Conservation (phyloP, 2,797 vertebrate species). For the Chloroceryle amazona region DNA sequence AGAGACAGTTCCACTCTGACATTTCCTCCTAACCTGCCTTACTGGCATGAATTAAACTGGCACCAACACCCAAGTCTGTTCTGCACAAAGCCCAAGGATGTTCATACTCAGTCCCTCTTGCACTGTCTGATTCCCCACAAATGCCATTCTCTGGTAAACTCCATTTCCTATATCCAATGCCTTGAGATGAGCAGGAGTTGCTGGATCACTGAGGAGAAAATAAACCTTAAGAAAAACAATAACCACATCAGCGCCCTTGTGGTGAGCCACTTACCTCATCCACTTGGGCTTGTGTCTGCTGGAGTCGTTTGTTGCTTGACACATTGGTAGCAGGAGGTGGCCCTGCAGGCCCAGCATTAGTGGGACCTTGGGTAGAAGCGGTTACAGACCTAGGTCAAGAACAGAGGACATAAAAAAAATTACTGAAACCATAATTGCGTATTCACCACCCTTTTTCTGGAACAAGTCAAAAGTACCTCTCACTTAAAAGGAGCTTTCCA, state of each 20-base stretch:
- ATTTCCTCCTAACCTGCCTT: background rate
- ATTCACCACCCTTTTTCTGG: background rate
- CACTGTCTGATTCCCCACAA: background rate
- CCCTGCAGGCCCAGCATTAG: conserved; percentile 31
- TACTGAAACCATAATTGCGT: background rate
- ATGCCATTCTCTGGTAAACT: background rate
- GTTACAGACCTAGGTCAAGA: conserved; percentile 86
- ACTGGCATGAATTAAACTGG: background rate
- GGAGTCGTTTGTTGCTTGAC: conserved; percentile 91
- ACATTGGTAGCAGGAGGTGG: conserved; percentile 82
- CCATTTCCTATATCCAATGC: background rate
- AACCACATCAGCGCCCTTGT: background rate
- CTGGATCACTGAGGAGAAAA: background rate
- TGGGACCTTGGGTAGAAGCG: conserved; percentile 81
- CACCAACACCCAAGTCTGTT: background rate
- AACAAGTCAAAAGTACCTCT: background rate
- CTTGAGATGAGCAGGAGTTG: background rate
- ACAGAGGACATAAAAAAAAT: background rate
- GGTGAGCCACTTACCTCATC: conserved; percentile 87
- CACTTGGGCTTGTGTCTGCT: conserved; percentile 94
- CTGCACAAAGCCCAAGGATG: background rate
- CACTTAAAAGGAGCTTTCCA: background rate
- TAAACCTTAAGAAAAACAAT: background rate
- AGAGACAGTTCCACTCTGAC: background rate
- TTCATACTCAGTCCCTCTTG: background rate